Conservation (phyloP, 2,797 vertebrate genomes). For the Sciurus carolinensis region DNA sequence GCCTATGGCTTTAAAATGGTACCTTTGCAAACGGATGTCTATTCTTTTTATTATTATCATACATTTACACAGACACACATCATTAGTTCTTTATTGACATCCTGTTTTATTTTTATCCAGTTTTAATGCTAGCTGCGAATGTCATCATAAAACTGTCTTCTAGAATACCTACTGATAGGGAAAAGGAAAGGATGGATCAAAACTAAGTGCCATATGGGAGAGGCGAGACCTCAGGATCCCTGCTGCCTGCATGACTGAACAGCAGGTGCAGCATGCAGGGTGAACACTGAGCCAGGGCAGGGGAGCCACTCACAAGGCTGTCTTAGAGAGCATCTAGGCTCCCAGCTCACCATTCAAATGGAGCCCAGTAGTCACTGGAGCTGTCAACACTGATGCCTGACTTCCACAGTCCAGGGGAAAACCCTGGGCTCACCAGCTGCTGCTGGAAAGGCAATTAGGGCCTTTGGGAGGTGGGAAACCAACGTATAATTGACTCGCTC, state of each 20-base stretch:
- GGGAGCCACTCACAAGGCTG: neutral
- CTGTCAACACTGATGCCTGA: neutral
- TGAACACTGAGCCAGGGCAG: neutral
- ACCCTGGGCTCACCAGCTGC: rapidly evolving
- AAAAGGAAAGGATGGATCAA: constrained; percentile 65
- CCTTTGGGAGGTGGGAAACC: neutral
- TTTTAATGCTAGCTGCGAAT: constrained; percentile 76
- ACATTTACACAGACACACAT: constrained; percentile 75
- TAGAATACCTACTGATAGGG: constrained; percentile 76
- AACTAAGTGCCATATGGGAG: constrained; percentile 76
- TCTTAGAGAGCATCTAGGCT: neutral
- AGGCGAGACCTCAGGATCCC: constrained; percentile 65
- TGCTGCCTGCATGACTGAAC: constrained; percentile 19
- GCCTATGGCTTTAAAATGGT: constrained; percentile 59
- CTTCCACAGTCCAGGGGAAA: neutral
- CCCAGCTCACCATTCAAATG: neutral
- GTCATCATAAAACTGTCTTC: constrained; percentile 78
- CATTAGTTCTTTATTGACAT: constrained; percentile 84
- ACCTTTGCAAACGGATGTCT: constrained; percentile 74
- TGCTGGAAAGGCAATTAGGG: neutral
- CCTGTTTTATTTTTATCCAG: constrained; percentile 84
- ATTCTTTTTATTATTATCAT: constrained; percentile 79
- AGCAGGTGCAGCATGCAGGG: constrained; percentile 2
- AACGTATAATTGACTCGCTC: neutral
- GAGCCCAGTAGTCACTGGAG: neutral